These are phyloP conservation scores for Cryptus viduatorius DNA, from an alignment of 2,888 invertebrate genomes.

Conservation along the genomic window DNA sequence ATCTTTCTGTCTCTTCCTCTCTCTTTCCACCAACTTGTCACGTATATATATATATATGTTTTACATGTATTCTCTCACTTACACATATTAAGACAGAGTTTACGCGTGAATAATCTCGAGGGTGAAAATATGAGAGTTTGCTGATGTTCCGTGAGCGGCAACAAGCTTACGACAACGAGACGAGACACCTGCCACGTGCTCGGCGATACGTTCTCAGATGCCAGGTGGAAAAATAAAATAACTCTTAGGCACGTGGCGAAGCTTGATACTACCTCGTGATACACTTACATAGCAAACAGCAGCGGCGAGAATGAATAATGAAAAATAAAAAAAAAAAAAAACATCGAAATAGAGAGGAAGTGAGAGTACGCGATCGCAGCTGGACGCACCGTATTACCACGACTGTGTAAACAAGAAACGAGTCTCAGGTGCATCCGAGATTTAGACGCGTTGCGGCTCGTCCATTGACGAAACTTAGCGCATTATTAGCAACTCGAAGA, in stretches of 20 bases:
- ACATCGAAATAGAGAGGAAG: too few species aligned
- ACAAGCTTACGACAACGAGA: conserved; percentile 20
- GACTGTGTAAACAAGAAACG: too few species aligned
- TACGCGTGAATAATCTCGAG: conserved; percentile 49
- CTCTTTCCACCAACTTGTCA: too few species aligned
- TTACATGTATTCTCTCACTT: too few species aligned
- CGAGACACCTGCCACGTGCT: conserved; percentile 61
- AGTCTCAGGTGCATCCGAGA: too few species aligned
- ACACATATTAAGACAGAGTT: not conserved
- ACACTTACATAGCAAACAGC: conserved; percentile 25
- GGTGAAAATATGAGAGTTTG: conserved; percentile 49
- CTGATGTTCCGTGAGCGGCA: conserved; percentile 2
- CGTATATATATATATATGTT: not conserved
- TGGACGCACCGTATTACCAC: too few species aligned
- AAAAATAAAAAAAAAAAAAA: too few species aligned
- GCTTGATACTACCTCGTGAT: conserved; percentile 43
- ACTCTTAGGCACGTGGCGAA: conserved; percentile 46
- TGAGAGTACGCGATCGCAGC: too few species aligned
- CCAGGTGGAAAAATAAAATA: conserved; percentile 40
- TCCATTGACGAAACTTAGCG: too few species aligned
- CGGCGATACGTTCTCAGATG: not conserved
- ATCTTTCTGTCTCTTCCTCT: not conserved
- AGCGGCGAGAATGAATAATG: too few species aligned
- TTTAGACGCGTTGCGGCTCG: too few species aligned
- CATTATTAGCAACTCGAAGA: too few species aligned